A percentile compares a stretch with the other conserved stretches of the same genome.
phyloP scores from a whole-genome alignment of 2,888 invertebrate genomes.

The Drosophila neotestacea region DNA sequence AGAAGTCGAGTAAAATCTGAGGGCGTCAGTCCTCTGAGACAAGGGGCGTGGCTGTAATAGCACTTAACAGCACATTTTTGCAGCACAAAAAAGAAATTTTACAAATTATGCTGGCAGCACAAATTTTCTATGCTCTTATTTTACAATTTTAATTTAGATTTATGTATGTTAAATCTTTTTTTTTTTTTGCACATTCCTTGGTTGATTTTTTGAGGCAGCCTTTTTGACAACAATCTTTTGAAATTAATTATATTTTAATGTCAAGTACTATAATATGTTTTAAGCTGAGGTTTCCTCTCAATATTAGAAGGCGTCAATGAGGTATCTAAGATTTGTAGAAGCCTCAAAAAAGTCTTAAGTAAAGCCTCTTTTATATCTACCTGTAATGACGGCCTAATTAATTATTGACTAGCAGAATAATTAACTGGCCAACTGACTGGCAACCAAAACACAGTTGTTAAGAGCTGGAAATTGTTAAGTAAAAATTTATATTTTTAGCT shows the following conservation, averaged over 20 bases:
- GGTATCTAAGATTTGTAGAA: no score
- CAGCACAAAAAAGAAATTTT: conserved; percentile 21
- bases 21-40: not conserved
- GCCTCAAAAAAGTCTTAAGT: no score
- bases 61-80: conserved; percentile 10
- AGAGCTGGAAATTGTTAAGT: no score
- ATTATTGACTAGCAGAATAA: no score
- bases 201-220: not conserved
- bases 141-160: conserved; percentile 53
- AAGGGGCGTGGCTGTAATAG: conserved; percentile 10
- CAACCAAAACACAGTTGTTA: no score
- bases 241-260: conserved; percentile 41
- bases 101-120: conserved; percentile 27
- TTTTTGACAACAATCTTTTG: conserved; percentile 32
- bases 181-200: not conserved
- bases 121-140: not conserved
- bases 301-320: no score
- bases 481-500: no score
- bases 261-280: conserved; percentile 17
- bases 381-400: no score
- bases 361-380: no score
- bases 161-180: conserved; percentile 40
- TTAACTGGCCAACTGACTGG: no score
- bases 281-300: no score
- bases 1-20: not conserved